A percentile compares a stretch with the other conserved stretches of the same genome.
Conservation (phyloP, 2,888 invertebrate species). For the Boloria euphrosyne region DNA sequence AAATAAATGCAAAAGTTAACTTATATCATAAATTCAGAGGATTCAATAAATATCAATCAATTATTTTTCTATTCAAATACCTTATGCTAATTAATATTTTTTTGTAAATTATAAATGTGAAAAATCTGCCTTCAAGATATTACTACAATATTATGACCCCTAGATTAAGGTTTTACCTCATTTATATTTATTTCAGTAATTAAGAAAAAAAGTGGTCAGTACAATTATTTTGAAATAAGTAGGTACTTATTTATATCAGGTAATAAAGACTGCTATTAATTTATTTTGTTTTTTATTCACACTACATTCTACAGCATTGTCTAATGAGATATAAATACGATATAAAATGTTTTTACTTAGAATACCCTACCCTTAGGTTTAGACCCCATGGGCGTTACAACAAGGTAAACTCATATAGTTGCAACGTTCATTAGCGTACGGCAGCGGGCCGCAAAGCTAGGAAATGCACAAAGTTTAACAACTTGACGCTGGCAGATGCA, state of each 20-base stretch:
- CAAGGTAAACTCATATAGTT: no score
- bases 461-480: no score
- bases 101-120: background rate
- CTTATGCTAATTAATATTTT: background rate
- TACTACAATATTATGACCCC: background rate
- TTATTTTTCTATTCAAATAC: background rate
- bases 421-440: no score
- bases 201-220: constrained; percentile 48
- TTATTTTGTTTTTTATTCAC: constrained; percentile 37
- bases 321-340: background rate
- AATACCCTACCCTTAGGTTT: no score
- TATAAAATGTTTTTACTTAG: no score
- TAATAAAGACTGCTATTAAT: constrained; percentile 71
- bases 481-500: no score
- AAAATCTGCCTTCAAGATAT: constrained; percentile 5
- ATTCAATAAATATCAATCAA: no score
- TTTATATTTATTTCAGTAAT: constrained; percentile 48
- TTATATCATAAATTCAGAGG: background rate
- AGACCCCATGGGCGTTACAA: no score
- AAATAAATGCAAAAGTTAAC: background rate
- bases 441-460: no score
- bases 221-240: constrained; percentile 45
- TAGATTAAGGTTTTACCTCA: constrained; percentile 47
- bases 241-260: constrained; percentile 58
- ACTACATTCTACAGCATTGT: background rate